Evolutionary conservation across 2,888 invertebrate species (phyloP).

Genomic region (Exocentrus adspersus): DNA sequence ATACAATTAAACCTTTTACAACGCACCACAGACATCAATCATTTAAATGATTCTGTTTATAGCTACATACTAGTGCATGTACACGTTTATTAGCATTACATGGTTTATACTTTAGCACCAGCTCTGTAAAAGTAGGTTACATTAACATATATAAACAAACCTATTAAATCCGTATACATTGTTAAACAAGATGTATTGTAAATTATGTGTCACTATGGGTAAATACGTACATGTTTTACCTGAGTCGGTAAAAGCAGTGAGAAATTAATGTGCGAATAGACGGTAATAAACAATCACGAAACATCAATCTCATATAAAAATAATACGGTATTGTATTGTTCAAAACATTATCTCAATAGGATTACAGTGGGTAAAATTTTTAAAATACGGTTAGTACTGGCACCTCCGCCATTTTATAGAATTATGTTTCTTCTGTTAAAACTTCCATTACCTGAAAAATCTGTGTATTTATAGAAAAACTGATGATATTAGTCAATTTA

Average conservation of each 20-base stretch:
- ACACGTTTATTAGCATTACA: background rate
- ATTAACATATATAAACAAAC: slow-evolving; percentile 32
- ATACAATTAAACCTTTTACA: background rate
- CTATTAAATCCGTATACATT: slow-evolving; percentile 31
- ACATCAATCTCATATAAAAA: no score
- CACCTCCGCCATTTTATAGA: no score
- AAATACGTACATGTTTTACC: background rate
- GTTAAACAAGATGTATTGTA: slow-evolving; percentile 3
- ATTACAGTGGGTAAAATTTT: no score
- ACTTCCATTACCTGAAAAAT: no score
- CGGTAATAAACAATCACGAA: no score
- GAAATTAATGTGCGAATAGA: no score
- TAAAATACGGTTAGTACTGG: no score
- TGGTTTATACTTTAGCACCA: background rate
- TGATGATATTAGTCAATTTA: no score
- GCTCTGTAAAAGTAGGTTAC: slow-evolving; percentile 33
- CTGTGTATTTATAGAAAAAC: no score
- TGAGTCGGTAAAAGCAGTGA: background rate
- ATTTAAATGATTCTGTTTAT: background rate
- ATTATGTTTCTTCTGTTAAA: no score
- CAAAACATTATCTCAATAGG: no score
- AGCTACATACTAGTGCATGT: background rate
- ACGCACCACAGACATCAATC: background rate
- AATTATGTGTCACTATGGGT: background rate
- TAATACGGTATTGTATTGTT: no score